Evolutionary conservation across 2,888 invertebrate species (phyloP), one percentile per base, ranked within the genome.

Genomic region (Scelioninae gen. 1): DNA sequence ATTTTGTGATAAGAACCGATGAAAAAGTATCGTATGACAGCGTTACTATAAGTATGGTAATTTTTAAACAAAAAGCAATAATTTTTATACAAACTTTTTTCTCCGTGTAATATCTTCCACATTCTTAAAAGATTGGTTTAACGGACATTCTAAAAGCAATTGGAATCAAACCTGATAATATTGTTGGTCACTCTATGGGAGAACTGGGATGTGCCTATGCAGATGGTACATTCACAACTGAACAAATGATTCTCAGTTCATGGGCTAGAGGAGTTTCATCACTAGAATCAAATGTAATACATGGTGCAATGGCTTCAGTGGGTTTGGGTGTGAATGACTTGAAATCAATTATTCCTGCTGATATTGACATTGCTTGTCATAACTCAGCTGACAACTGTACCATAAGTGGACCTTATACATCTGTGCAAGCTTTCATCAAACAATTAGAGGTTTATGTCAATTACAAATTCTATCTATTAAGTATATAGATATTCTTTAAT

Each of bases 121-220:
- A 69, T 75, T 31, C 5, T 10, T 31, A 45, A 29, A 15, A 92
- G 94, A 94, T 96, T 63, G 95, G 95, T 15, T 90, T 96, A 16
- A 94, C 95, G 2, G 96, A 96, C 89, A 90, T 95, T 15, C 91
- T 96, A 13, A 91, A 88, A 56, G 91, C 93, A 5, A 87, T 94
- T 11, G 95, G 95, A n/a, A 93, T 96, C 11, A 92, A 92, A 43
- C 95, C 96, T 0, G 96, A 96, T 91, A 95, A 95, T 11, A 94
- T 96, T 77, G 94, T 96, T 78, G 98, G 99, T 1, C 98, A 98
- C 92, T 98, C 98, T 8, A 97, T 98, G 0, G 99, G 99, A 23
- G 99, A 99, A 92, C 93, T 99, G 6, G 98, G 97, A 0, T 98
- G 99, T 92, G 98, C 97, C 0, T 99, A 99, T 93, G 98, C 98